phyloP scores from a whole-genome alignment of 2,113 vertebrate species.

The Anthoscopus minutus region DNA sequence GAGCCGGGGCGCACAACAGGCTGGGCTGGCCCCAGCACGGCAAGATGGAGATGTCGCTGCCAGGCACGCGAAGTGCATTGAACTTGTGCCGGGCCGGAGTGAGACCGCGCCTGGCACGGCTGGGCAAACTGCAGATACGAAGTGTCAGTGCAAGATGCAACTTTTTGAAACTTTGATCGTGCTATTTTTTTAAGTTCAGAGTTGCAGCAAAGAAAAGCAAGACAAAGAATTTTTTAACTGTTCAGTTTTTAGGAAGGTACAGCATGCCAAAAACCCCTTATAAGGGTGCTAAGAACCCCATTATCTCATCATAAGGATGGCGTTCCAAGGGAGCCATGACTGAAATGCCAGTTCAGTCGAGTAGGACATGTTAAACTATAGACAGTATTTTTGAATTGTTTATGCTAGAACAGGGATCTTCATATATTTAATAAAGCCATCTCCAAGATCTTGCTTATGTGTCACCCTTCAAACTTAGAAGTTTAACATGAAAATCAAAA shows the following conservation, averaged over 20 bases:
- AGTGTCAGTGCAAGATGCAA: no score
- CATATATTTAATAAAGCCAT: background rate
- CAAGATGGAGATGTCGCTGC: conserved; percentile 12
- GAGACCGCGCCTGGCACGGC: background rate
- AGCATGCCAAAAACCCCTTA: background rate
- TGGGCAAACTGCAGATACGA: background rate
- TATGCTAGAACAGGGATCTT: background rate
- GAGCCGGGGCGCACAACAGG: background rate
- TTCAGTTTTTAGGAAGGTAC: background rate
- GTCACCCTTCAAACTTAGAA: background rate
- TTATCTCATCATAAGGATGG: background rate
- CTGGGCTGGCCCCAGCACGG: background rate
- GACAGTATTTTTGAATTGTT: background rate
- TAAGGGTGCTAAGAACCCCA: background rate
- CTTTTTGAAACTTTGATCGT: background rate
- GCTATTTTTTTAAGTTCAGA: background rate
- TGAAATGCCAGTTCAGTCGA: background rate
- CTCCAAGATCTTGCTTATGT: background rate
- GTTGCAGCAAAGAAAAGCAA: background rate
- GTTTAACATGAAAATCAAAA: background rate
- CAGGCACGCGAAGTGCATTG: rapidly evolving
- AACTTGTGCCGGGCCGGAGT: background rate
- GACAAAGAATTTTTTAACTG: background rate
- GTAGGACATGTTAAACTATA: background rate
- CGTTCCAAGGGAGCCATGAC: background rate